phyloP scores from a whole-genome alignment of 2,888 invertebrate genomes.

The Bedellia somnulentella region DNA sequence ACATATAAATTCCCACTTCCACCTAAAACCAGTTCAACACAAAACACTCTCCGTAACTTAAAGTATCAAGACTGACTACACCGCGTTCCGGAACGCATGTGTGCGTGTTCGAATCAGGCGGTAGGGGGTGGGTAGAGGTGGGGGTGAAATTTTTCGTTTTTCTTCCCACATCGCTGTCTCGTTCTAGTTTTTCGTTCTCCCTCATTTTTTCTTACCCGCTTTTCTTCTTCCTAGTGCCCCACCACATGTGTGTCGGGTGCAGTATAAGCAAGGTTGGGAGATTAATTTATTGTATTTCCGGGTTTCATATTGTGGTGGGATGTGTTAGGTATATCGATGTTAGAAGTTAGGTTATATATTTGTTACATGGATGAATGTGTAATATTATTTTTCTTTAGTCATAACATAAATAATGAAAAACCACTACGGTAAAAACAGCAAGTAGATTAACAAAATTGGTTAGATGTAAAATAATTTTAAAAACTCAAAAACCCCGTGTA shows the following conservation, averaged over 20 bases:
- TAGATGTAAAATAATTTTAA: too few species aligned
- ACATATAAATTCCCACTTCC: too few species aligned
- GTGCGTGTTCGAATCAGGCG: slow-evolving; percentile 36
- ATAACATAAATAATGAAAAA: too few species aligned
- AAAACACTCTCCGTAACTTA: too few species aligned
- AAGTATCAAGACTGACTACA: slow-evolving; percentile 24
- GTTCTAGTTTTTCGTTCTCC: slow-evolving; percentile 57
- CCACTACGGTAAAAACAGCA: too few species aligned
- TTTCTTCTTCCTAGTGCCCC: slow-evolving; percentile 59
- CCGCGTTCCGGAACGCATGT: slow-evolving; percentile 26
- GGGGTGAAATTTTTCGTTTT: slow-evolving; percentile 59
- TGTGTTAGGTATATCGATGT: too few species aligned
- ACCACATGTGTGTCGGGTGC: slow-evolving; percentile 54
- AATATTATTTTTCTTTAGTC: too few species aligned
- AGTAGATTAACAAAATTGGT: too few species aligned
- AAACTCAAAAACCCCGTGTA: too few species aligned
- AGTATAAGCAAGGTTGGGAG: slow-evolving; percentile 22
- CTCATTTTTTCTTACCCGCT: slow-evolving; percentile 60
- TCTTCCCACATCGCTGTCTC: slow-evolving; percentile 61
- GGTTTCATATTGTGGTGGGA: slow-evolving; percentile 18
- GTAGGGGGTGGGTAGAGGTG: slow-evolving; percentile 23
- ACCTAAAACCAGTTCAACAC: too few species aligned
- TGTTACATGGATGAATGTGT: too few species aligned
- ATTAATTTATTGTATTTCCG: slow-evolving; percentile 33
- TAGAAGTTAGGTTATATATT: too few species aligned